Evolutionary conservation across 2,113 vertebrate genomes (phyloP).

Genomic region (Leptobrachium leishanense): DNA sequence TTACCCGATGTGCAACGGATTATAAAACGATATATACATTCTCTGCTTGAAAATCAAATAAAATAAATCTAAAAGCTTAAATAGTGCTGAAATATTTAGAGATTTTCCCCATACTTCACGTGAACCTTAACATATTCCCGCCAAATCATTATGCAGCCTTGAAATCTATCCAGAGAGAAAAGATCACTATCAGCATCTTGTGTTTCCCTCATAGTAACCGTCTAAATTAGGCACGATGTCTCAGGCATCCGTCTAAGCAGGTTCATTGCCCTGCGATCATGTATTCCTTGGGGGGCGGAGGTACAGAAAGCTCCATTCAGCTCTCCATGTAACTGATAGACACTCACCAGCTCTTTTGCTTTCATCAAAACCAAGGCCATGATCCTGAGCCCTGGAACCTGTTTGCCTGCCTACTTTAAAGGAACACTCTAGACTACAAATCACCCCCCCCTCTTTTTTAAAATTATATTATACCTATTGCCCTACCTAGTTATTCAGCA

Average conservation of each 20-base stretch:
- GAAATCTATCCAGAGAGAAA: slow-evolving; percentile 14
- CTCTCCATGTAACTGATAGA: slow-evolving; percentile 39
- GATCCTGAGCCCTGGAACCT: neutral
- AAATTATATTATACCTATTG: too few relatives aligned
- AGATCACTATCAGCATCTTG: slow-evolving; percentile 1
- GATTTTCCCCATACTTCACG: too few relatives aligned
- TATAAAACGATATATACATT: too few relatives aligned
- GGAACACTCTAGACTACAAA: too few relatives aligned
- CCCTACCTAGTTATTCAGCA: too few relatives aligned
- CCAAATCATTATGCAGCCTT: neutral
- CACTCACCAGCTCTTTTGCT: slow-evolving; percentile 5
- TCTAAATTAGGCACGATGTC: slow-evolving; percentile 8
- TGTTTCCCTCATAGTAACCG: neutral
- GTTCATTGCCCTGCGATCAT: slow-evolving; percentile 17
- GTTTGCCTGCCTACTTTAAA: neutral
- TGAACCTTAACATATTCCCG: too few relatives aligned
- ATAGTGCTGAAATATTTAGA: too few relatives aligned
- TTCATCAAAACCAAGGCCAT: slow-evolving; percentile 6
- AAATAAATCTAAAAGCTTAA: too few relatives aligned
- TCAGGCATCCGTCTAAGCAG: slow-evolving; percentile 31
- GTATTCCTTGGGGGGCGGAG: slow-evolving; percentile 20
- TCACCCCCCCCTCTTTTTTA: too few relatives aligned
- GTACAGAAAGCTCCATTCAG: slow-evolving; percentile 8
- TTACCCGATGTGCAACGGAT: too few relatives aligned
- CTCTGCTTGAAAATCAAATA: too few relatives aligned